Evolutionary conservation across 2,797 vertebrate genomes (phyloP), one percentile per base, ranked within the genome.

Genomic region (Caiman crocodilus): DNA sequence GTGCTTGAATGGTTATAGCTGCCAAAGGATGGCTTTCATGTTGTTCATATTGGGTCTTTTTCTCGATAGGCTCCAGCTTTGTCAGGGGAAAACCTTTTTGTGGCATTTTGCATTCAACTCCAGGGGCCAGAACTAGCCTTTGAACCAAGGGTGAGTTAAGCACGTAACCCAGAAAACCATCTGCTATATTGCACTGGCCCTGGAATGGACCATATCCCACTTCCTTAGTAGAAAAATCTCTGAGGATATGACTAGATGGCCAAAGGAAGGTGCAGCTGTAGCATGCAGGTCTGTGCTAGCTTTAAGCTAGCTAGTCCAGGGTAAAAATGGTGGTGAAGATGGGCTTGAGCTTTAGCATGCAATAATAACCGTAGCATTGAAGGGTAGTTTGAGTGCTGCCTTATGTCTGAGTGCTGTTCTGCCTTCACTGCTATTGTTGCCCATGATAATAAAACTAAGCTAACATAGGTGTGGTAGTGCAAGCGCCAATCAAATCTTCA

Each of bases 281-380:
- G 50, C 0, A 0, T n/a, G 26, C 14, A 3, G 0, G 0, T 20
- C 84, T 59, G 20, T 20, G 18, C 0, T 4, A 81, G 59, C 17
- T 64, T 17, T 28, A 28, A 0, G 0, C 13, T 5, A 6, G 26
- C 13, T 42, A 83, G 14, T 2, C 56, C 30, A 59, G 1, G 4
- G 21, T 11, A 17, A 50, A 7, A 12, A 76, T 50, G 4, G 4
- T 0, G 1, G 4, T 50, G 42, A 35, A 50, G 23, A 74, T 5
- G 5, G 13, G 50, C 64, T 61, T 23, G 32, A 16, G 60, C 18
- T 67, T 61, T 57, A 76, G n/a, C 63, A 60, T 4, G 32, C 14
- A 50, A 11, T 50, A 50, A 50, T 50, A 50, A 50, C 42, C 42
- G 3, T 10, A 50, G 10, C 42, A 50, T 50, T 7, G 10, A 50